A percentile compares a stretch with the other conserved stretches of the same genome.
These are phyloP conservation scores for Orthosia cruda DNA, from an alignment of 2,888 invertebrate genomes.

Conservation along the genomic window DNA sequence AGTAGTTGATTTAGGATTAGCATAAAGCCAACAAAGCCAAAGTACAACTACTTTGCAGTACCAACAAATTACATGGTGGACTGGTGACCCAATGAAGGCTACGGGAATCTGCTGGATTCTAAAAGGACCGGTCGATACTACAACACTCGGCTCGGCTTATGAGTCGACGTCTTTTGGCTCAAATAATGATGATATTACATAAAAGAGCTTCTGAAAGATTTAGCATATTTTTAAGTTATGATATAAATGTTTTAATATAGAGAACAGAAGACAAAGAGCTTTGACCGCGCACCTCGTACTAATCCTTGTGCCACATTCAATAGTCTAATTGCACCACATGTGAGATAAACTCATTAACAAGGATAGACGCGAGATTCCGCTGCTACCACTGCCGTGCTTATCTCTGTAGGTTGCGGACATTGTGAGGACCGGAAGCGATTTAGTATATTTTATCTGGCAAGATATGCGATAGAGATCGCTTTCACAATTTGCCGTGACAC, in stretches of 20 bases:
- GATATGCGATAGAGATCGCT: background rate
- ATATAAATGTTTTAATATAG: slow-evolving; percentile 39
- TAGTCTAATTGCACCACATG: slow-evolving; percentile 88
- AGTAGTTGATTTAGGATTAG: no score
- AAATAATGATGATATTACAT: no score
- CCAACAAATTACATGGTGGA: no score
- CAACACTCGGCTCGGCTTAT: no score
- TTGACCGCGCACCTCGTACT: slow-evolving; percentile 78
- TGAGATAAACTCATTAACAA: slow-evolving; percentile 92
- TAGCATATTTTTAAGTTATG: background rate
- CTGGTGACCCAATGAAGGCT: no score
- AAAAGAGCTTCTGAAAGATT: background rate
- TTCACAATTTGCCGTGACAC: no score
- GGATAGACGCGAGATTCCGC: slow-evolving; percentile 90
- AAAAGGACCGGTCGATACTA: no score
- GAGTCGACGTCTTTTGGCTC: no score
- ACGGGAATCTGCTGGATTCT: no score
- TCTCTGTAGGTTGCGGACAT: slow-evolving; percentile 73
- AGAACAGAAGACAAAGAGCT: slow-evolving; percentile 73
- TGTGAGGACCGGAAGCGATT: slow-evolving; percentile 64
- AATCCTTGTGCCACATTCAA: slow-evolving; percentile 90
- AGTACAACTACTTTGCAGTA: no score
- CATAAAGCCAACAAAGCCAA: no score
- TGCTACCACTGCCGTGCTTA: slow-evolving; percentile 85
- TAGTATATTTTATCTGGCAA: background rate